Evolutionary conservation across 2,113 vertebrate species (phyloP), one percentile per base, ranked within the genome.

Genomic region (Rhinoderma darwinii): DNA sequence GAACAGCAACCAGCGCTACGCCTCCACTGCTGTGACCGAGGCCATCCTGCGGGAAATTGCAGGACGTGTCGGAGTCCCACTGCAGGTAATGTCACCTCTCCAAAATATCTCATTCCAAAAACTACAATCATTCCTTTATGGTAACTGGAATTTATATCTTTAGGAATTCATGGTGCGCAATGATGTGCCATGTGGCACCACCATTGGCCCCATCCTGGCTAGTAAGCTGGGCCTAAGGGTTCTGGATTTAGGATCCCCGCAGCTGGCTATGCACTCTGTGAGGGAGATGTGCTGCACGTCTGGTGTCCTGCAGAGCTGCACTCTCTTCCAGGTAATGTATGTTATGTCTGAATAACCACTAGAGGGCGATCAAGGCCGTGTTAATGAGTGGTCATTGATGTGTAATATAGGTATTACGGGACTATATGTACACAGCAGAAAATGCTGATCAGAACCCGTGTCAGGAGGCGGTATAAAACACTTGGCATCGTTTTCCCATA

Each of bases 181-280:
- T 0, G 98, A 99, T 91, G 96, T 95, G 0, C 93, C 96, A 0
- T 99, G 98, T 0, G 98, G 98, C 10, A 93, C 94, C 87, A 99
- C 98, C 82, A 99, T 99, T 0, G 98, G 98, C 0, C 98, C 98
- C 3, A 99, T 99, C 89, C 92, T 99, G 89, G 94, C 98, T 1
- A 94, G 97, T 44, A 95, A 96, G 30, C 95, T 99, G 44, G 98
- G 98, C 22, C 89, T 99, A 87, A 96, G 95, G 0, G 97, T 98
- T 18, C 90, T 96, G 89, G 98, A 99, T 88, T 91, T 99, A 0
- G 98, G 98, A 2, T 96, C 93, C 25, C 97, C 98, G 0, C 97
- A 99, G 88, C 95, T 99, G 83, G 96, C 98, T 90, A 99, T 99
- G 98, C 98, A 99, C 92, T 99, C 98, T 76, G 97, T 99, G 92